Base-by-base conservation (phyloP, 1,140 invertebrate genomes). In the Melanaphis sacchari region DNA sequence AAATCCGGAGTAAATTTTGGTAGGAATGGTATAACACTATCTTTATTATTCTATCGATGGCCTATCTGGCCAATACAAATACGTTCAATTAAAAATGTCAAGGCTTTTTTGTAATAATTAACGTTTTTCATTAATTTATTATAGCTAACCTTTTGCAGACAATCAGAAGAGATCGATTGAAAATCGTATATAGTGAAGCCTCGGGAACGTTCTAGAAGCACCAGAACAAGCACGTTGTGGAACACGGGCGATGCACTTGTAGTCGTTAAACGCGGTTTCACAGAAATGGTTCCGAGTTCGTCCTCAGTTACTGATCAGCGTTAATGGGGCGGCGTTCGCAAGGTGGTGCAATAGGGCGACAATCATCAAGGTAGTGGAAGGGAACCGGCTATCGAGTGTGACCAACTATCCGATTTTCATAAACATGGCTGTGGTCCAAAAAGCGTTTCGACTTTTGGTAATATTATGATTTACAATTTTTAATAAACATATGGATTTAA, bases 141-240 rank as follows among this genome's bases (percentile, higher is more conserved):
- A 43, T 11, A 43, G n/a, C 43, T 88, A 36, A 88, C 87, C 87
- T 88, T 31, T 36, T 1, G 11, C 0, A 85, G 26, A 84, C 7
- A 41, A 26, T 9, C 11, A 31, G 43, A 46, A 0, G 11, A 41
- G 40, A 49, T 46, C 41, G 26, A 22, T 7, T 24, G 31, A 6
- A 36, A 46, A 3, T 49, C 7, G 22, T 7, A 31, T 15, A 26
- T 87, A 1, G 7, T 38, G 85, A n/a, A 15, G 31, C 6, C 31
- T 54, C 88, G 3, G 52, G 88, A 89, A 89, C 1, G 36, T 89
- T 89, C 88, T 89, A 89, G 88, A 89, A 54, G 31, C n/a, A 5
- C 59, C n/a, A 66, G 9, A 76, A 76, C n/a, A 76, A 66, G 6
- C 87, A 89, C 87, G 88, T 31, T 54, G 38, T 40, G 2, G 31